Conservation (phyloP, 2,797 vertebrate species). For the Setipinna tenuifilis region DNA sequence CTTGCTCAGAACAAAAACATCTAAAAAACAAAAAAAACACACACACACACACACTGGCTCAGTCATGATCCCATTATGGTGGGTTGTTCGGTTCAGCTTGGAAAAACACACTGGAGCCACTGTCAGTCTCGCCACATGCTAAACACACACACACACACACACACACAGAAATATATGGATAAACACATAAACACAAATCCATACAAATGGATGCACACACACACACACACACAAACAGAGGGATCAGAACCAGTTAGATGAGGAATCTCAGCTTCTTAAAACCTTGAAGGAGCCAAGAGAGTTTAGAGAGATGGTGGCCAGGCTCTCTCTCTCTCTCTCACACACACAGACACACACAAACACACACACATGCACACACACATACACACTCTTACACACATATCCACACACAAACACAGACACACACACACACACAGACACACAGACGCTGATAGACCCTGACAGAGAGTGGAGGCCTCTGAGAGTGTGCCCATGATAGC, state of each 20-base stretch:
- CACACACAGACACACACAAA: not conserved
- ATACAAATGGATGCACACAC: not conserved
- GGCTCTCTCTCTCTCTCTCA: not conserved
- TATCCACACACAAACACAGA: not conserved
- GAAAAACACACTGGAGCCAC: not conserved
- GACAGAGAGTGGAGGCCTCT: not conserved
- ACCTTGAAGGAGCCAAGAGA: not conserved
- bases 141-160: not conserved
- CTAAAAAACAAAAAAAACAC: not conserved
- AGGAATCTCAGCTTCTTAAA: not conserved
- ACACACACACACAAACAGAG: not conserved
- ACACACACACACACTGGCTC: not conserved
- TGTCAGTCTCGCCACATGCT: not conserved
- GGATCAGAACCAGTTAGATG: not conserved
- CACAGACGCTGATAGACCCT: not conserved
- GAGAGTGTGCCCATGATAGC: not conserved
- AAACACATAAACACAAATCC: not conserved
- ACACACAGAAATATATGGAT: no score
- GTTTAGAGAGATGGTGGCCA: not conserved
- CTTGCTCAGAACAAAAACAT: not conserved
- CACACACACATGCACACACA: not conserved
- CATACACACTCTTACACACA: not conserved
- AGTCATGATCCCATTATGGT: not conserved
- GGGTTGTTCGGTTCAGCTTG: not conserved
- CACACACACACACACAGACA: not conserved